Evolutionary conservation across 1,140 invertebrate species (phyloP).

Genomic region (Colletes latitarsis): DNA sequence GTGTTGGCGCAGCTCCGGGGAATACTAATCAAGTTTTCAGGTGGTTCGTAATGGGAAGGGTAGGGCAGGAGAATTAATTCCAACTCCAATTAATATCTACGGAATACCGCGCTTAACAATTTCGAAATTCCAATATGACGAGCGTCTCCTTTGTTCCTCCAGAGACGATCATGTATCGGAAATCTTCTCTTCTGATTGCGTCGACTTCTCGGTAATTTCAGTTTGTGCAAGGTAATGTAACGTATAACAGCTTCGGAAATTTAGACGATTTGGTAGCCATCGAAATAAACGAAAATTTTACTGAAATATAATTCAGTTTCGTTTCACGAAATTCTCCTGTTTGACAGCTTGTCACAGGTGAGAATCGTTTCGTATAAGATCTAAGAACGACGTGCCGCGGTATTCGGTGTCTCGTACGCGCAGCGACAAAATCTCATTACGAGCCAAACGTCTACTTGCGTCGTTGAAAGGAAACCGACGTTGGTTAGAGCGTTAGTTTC

Average conservation of each 20-base stretch:
- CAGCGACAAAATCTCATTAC: neutral
- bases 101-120: slow-evolving; percentile 59
- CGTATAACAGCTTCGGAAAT: too few species aligned
- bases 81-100: slow-evolving; percentile 69
- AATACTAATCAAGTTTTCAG: slow-evolving; percentile 69
- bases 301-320: too few species aligned
- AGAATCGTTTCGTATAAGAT: too few species aligned
- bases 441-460: neutral
- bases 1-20: slow-evolving; percentile 53
- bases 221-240: too few species aligned
- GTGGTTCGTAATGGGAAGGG: slow-evolving; percentile 52
- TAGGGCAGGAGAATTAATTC: slow-evolving; percentile 63
- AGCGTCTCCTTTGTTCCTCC: slow-evolving; percentile 37
- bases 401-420: too few species aligned
- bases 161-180: slow-evolving; percentile 17
- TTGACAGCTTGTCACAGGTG: too few species aligned
- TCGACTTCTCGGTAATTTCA: neutral
- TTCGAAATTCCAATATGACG: slow-evolving; percentile 43
- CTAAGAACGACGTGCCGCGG: too few species aligned
- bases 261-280: too few species aligned
- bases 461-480: too few species aligned
- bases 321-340: too few species aligned
- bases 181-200: neutral
- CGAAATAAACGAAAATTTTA: too few species aligned
- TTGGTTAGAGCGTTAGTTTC: neutral